Base-by-base conservation (phyloP, 1,140 invertebrate genomes). In the Heliconius nattereri region DNA sequence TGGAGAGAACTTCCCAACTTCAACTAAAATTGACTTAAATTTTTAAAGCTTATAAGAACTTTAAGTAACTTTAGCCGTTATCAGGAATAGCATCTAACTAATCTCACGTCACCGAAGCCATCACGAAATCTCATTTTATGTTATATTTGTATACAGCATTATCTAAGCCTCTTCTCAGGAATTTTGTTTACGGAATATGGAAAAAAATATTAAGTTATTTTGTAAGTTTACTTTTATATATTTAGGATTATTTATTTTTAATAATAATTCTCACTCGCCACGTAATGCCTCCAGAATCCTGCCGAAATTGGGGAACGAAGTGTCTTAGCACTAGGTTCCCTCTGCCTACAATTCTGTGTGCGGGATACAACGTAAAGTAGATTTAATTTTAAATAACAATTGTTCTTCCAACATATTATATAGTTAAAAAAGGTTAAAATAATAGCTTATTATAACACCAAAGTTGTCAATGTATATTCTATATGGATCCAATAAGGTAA, bases 31-130 rank as follows among this genome's bases (percentile, higher is more conserved):
- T 81, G 75, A 75, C 73, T 82, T 83, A 82, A 82, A 84, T 80
- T 82, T 81, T 83, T 82, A 83, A 82, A 78, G 23, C 78, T 85
- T 85, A 81, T 54, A 70, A 75, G 79, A 66, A 75, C 78, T 83
- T 79, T 75, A 70, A 73, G 77, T n/a, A 76, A 78, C 71, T 80
- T 81, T 29, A 49, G 49, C 57, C 66, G 71, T 78, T 78, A 52
- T 19, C 26, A 54, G 32, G 71, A 78, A 73, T n/a, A 75, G 73
- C 73, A 78, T 74, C 70, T 78, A 11, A 40, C 26, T 75, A 60
- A 78, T 78, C 78, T 40, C 26, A 37, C 40, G 60, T 76, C 60
- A 2, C 23, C 35, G 40, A 45, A 35, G 37, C 66, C 75, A 76
- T 70, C 57, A 76, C 23, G 45, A 66, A 76, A 76, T 45, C 20